phyloP scores from a whole-genome alignment of 2,888 invertebrate genomes.

The Clepsis dumicolana region DNA sequence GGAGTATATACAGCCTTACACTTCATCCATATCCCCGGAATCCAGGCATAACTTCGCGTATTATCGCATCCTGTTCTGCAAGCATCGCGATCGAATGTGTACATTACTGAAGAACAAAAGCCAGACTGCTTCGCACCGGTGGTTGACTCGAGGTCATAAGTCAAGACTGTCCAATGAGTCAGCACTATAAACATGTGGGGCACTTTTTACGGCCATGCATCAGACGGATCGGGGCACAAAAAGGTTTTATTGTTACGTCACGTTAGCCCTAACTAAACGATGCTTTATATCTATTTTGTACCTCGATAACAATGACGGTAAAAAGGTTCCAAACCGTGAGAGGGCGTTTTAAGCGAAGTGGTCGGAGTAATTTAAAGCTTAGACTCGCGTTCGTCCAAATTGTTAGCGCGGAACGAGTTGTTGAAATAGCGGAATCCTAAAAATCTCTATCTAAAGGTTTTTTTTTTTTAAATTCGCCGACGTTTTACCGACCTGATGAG shows the following conservation, averaged over 20 bases:
- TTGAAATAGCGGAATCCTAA: slow-evolving; percentile 13
- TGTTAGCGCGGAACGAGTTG: neutral
- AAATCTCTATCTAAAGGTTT: slow-evolving; percentile 12
- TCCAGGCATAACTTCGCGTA: slow-evolving; percentile 53
- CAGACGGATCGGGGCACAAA: slow-evolving; percentile 59
- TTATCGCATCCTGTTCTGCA: slow-evolving; percentile 44
- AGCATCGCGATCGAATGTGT: slow-evolving; percentile 7
- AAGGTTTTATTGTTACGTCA: slow-evolving; percentile 55
- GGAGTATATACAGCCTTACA: slow-evolving; percentile 21
- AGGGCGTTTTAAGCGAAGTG: neutral
- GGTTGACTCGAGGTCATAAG: slow-evolving; percentile 48
- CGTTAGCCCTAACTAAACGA: slow-evolving; percentile 44
- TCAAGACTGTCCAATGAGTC: slow-evolving; percentile 64
- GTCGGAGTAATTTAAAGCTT: neutral
- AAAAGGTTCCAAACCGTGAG: neutral
- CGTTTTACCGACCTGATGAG: slow-evolving; percentile 29
- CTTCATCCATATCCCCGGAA: slow-evolving; percentile 41
- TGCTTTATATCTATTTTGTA: slow-evolving; percentile 40
- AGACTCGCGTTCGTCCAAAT: neutral
- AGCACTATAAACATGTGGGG: slow-evolving; percentile 73
- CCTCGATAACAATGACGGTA: slow-evolving; percentile 19
- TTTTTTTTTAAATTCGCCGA: slow-evolving; percentile 20
- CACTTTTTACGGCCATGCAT: slow-evolving; percentile 55
- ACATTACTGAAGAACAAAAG: slow-evolving; percentile 48
- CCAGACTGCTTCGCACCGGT: slow-evolving; percentile 31